Evolutionary conservation across 2,113 vertebrate genomes (phyloP), one percentile per base, ranked within the genome.

Genomic region (Ifrita kowaldi): DNA sequence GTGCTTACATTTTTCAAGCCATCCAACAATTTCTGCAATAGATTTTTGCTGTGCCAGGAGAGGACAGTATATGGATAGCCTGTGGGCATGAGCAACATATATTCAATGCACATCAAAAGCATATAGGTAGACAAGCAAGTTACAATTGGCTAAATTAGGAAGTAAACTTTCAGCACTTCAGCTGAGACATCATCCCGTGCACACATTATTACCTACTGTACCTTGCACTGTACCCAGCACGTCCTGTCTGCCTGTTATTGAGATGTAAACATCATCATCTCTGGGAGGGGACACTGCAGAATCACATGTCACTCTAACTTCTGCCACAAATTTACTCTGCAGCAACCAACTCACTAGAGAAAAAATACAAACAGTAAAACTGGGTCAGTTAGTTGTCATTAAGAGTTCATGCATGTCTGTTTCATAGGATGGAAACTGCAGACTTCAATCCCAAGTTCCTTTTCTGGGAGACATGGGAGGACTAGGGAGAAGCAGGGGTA

Each of bases 1-100:
- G 74, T 93, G 71, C 94, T 95, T 81, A 92, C 56, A 42, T 88
- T 95, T 95, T 89, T 77, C 64, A 87, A 87, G 32, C 74, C 92
- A 77, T 82, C 70, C 70, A 94, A 64, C 44, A 87, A 73, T 84
- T 92, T 83, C 50, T 91, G 91, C 60, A 75, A 55, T 17, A 84
- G 65, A 82, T 91, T 75, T 74, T 60, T 75, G 13, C n/a, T 84
- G 41, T 91, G n/a, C 56, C 84, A 83, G 69, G 83, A 63, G 23
- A 44, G 44, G 47, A 87, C 84, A 65, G 50, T 57, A 65, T 52
- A 53, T 73, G 76, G 47, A 86, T 90, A 70, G 74, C 56, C 76
- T 59, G 39, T 90, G 68, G 70, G 56, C 33, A 35, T 30, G 46
- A 67, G 69, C 23, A 80, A 46, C 20, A 9, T 73, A 33, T 62